These are phyloP conservation scores for Hycleus cichorii DNA, from an alignment of 1,140 invertebrate species.

Conservation along the genomic window DNA sequence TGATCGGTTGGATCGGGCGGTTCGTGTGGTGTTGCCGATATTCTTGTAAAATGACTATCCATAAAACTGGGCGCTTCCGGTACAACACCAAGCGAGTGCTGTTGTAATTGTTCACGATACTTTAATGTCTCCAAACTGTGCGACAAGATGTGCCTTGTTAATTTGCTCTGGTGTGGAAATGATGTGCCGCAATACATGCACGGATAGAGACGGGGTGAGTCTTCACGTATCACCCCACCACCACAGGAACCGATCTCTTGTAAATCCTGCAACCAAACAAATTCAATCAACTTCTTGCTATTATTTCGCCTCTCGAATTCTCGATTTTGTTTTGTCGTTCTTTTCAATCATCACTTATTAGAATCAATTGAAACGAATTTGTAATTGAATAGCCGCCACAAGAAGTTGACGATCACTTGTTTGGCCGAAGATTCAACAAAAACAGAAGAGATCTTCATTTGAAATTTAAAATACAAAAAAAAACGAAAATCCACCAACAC, in stretches of 20 bases:
- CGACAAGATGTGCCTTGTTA: conserved; percentile 78
- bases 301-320: not conserved
- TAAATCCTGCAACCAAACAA: conserved; percentile 82
- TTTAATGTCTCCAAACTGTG: conserved; percentile 79
- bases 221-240: conserved; percentile 42
- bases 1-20: conserved; percentile 46
- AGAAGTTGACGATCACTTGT: conserved; percentile 95
- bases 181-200: conserved; percentile 82
- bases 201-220: conserved; percentile 53
- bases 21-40: conserved; percentile 45
- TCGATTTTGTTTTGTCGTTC: not conserved
- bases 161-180: conserved; percentile 82
- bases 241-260: conserved; percentile 40
- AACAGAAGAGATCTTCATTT: too few relatives aligned
- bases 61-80: conserved; percentile 36
- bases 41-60: conserved; percentile 35
- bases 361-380: conserved; percentile 2
- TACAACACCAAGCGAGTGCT: conserved; percentile 1
- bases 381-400: conserved; percentile 39
- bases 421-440: conserved; percentile 48
- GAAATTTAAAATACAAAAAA: too few relatives aligned
- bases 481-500: too few relatives aligned
- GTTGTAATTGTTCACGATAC: conserved; percentile 64
- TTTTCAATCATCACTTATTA: too few relatives aligned
- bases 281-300: conserved; percentile 82